Evolutionary conservation across 2,888 invertebrate species (phyloP), one percentile per base, ranked within the genome.

Genomic region (Polyploca ridens): DNA sequence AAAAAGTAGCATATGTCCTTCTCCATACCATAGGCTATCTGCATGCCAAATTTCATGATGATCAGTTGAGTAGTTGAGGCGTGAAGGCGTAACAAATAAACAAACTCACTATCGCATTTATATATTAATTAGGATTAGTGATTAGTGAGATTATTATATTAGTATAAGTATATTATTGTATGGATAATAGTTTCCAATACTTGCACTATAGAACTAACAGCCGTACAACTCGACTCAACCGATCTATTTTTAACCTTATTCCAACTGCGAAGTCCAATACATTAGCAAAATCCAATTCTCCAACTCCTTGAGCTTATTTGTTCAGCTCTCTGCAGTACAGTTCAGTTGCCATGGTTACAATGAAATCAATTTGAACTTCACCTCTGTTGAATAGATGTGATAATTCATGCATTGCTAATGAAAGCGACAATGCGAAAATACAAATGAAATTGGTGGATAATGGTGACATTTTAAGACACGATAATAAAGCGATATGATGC

Each of bases 351-450:
- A 19, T 1, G 11, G 19, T 27, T 54, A 58, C 63, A 63, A 62
- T 58, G 57, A 66, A 73, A 72, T 72, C 71, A 71, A 77, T 71
- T 72, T 66, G 68, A 71, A 68, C 65, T 69, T 69, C 58, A 35
- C 35, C 38, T 35, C 35, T 57, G 63, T 44, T 44, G 67, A 64
- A 69, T 69, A 73, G 75, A 65, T 66, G 73, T 72, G 73, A 79
- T 81, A 80, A 81, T 78, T 82, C 77, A 78, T 78, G 79, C 78
- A 76, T 82, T 77, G 77, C 78, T 84, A 85, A 85, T 84, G 80
- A 73, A 74, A 73, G 77, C 78, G 81, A 76, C 78, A 78, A 73
- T 69, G 77, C 73, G 78, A 82, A 79, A 81, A 84, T 74, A 82
- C 46, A 74, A 79, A 77, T 70, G 74, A 75, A 80, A 78, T 76